Evolutionary conservation across 2,888 invertebrate genomes (phyloP).

Genomic region (Fragum whitleyi): DNA sequence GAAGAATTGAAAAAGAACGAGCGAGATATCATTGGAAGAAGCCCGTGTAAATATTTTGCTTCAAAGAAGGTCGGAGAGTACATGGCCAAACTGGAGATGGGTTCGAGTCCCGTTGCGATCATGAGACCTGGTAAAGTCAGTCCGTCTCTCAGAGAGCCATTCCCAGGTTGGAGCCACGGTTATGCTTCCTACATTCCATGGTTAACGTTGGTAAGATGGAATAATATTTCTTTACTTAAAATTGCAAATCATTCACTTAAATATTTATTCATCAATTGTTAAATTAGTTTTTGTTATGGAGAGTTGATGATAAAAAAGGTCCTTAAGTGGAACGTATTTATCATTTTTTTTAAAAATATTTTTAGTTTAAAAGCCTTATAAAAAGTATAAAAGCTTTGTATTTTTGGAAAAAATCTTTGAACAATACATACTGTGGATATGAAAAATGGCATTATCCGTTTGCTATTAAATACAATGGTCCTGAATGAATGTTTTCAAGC

Average conservation of each 20-base stretch:
- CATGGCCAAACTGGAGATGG: background rate
- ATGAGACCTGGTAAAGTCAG: background rate
- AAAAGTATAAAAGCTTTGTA: too few species aligned
- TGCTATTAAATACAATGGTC: too few species aligned
- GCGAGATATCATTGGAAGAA: background rate
- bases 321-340: background rate
- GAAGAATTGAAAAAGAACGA: too few species aligned
- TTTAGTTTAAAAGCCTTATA: too few species aligned
- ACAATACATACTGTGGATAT: too few species aligned
- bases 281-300: background rate
- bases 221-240: background rate
- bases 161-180: conserved; percentile 3
- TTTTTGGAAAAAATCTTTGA: too few species aligned
- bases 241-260: background rate
- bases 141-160: background rate
- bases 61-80: conserved; percentile 4
- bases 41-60: background rate
- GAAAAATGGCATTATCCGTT: too few species aligned
- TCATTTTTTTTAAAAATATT: background rate
- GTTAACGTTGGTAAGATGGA: background rate
- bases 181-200: background rate
- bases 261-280: background rate
- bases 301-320: background rate
- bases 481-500: too few species aligned
- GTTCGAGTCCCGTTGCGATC: background rate